Evolutionary conservation across 1,140 invertebrate species (phyloP).

Genomic region (Pogonomyrmex californicus): DNA sequence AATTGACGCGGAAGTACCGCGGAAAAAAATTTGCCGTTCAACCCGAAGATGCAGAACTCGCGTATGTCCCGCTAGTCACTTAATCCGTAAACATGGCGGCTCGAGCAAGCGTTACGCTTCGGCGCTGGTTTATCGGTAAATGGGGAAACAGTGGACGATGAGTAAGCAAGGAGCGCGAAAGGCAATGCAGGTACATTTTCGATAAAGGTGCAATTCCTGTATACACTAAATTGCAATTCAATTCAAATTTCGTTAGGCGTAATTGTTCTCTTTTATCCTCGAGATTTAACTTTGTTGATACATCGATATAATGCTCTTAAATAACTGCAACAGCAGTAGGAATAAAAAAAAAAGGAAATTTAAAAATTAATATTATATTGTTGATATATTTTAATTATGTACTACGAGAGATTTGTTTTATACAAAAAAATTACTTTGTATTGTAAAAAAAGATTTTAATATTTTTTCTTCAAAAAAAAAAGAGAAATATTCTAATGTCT

Average conservation of each 20-base stretch:
- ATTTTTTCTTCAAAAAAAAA: background rate
- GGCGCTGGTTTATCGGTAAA: conserved; percentile 54
- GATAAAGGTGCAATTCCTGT: conserved; percentile 13
- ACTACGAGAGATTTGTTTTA: background rate
- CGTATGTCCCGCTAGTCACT: conserved; percentile 51
- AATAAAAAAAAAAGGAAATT: background rate
- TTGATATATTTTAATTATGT: conserved; percentile 6
- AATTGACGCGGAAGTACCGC: conserved; percentile 56
- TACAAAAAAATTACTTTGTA: background rate
- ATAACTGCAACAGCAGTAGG: background rate
- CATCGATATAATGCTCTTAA: background rate
- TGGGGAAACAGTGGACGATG: conserved; percentile 40
- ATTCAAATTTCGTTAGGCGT: conserved; percentile 1
- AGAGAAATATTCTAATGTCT: too few species aligned
- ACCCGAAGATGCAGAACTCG: conserved; percentile 11
- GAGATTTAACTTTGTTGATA: background rate
- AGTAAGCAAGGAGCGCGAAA: conserved; percentile 11
- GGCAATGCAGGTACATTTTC: conserved; percentile 17
- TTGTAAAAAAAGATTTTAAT: background rate
- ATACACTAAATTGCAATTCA: background rate
- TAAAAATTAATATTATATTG: background rate
- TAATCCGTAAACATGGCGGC: conserved; percentile 61
- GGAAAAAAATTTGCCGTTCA: conserved; percentile 30
- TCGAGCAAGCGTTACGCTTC: conserved; percentile 44
- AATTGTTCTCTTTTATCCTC: background rate